Base-by-base conservation (phyloP, 1,140 invertebrate genomes). In the Ips nitidus region DNA sequence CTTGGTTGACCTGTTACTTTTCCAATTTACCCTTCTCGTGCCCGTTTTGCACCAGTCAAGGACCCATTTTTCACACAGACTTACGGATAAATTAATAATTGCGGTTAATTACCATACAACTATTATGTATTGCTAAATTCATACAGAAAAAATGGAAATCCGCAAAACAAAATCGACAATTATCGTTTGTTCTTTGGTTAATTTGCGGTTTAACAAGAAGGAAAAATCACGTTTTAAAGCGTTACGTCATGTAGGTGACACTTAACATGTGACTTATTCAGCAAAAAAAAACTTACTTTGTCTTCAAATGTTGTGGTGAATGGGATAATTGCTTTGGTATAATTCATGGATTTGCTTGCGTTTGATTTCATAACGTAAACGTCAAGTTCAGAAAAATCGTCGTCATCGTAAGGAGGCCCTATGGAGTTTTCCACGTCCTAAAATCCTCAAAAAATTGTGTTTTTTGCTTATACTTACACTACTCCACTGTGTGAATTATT, bases 61-160 rank as follows among this genome's bases (percentile, higher is more conserved):
- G 63, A 43, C 38, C 41, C n/a, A 38, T 56, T 55, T 65, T 65
- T 65, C 63, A 56, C 52, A 65, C 41, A 59, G 57, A 42, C 8
- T 41, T 42, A 56, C 55, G 7, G 36, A 65, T 56, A 47, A 50
- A 61, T 61, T 61, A 61, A 47, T 65, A 65, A 65, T 65, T 56
- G 41, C 41, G 52, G 63, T 65, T 41, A 42, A 22, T 22, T 22
- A 37, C 52, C 40, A n/a, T 42, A 43, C 56, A 53, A 65, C 56
- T 56, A 64, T 39, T 39, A 64, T 64, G 38, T 56, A 38, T 65
- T 65, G 63, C 63, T 56, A 39, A 65, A 65, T 47, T n/a, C 4
- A 56, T 56, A 53, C n/a, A 63, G 42, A 56, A 65, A 65, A 55
- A 42, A 65, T 65, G 63, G 63, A 65, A 65, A 65, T 65, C 41